Evolutionary conservation across 2,888 invertebrate genomes (phyloP).

Genomic region (Ptychoptera albimana): DNA sequence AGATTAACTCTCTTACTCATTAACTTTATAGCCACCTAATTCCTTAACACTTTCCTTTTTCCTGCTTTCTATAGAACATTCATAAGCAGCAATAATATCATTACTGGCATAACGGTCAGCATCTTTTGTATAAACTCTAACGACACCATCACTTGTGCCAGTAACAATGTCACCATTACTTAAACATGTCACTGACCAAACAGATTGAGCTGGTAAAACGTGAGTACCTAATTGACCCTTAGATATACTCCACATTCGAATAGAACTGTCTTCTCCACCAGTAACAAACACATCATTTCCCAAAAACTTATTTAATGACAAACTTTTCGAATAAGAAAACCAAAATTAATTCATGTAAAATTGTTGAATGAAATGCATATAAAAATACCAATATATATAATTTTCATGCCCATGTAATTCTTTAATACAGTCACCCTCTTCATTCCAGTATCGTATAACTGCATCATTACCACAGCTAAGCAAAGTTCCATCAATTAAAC

Average conservation of each 20-base stretch:
- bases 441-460: conserved; percentile 68
- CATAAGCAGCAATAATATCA: conserved; percentile 43
- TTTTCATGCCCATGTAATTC: conserved; percentile 71
- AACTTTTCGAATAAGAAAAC: conserved; percentile 21
- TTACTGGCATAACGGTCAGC: conserved; percentile 51
- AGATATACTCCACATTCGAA: conserved; percentile 55
- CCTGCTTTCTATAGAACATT: conserved; percentile 51
- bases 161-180: conserved; percentile 80
- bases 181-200: conserved; percentile 74
- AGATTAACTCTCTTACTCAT: conserved; percentile 46
- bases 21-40: conserved; percentile 72
- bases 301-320: conserved; percentile 34
- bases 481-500: conserved; percentile 55
- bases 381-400: conserved; percentile 57
- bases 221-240: conserved; percentile 24
- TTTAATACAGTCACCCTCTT: conserved; percentile 57
- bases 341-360: neutral
- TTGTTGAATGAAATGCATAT: too few relatives aligned
- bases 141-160: conserved; percentile 73
- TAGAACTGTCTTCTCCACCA: conserved; percentile 75
- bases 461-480: conserved; percentile 90
- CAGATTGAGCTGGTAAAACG: conserved; percentile 61
- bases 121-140: conserved; percentile 71
- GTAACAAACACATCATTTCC: conserved; percentile 53
- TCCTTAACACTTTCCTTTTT: conserved; percentile 46